These are phyloP conservation scores for Echinarachnius parma DNA, from an alignment of 53 echinoderm and acorn worm species.

Conservation along the genomic window DNA sequence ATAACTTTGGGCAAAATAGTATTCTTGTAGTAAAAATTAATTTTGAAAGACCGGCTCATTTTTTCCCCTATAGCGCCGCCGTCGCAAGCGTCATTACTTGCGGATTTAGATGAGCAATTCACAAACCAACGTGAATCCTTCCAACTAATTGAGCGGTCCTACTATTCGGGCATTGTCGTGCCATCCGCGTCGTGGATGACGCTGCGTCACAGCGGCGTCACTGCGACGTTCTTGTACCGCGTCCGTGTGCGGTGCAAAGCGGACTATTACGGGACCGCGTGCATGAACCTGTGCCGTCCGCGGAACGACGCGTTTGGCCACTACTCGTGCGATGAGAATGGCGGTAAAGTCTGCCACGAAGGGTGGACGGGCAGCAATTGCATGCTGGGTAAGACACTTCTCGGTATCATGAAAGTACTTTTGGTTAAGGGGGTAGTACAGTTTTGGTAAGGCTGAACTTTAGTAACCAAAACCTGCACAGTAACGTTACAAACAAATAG, in stretches of 20 bases:
- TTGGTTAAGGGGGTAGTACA: too few species aligned
- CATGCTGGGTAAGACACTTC: conserved; percentile 68
- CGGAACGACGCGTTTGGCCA: conserved; percentile 74
- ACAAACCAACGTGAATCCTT: too few species aligned
- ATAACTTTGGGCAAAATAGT: too few species aligned
- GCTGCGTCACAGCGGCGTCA: conserved; percentile 63
- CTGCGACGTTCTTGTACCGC: conserved; percentile 67
- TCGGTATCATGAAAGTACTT: too few species aligned
- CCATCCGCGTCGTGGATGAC: conserved; percentile 70
- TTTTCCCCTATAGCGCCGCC: too few species aligned
- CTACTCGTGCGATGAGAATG: conserved; percentile 80
- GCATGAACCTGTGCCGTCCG: conserved; percentile 71
- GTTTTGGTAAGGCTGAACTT: too few species aligned
- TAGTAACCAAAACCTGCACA: too few species aligned
- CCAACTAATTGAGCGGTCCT: conserved; percentile 73
- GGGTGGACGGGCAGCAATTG: conserved; percentile 86
- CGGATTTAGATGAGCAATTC: too few species aligned
- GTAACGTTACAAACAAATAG: too few species aligned
- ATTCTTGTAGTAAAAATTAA: too few species aligned
- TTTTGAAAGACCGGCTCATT: too few species aligned
- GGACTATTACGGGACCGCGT: conserved; percentile 67
- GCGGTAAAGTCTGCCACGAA: conserved; percentile 78
- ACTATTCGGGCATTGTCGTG: conserved; percentile 66
- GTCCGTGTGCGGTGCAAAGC: conserved; percentile 84
- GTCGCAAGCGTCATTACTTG: too few species aligned